Base-by-base conservation (phyloP, 2,888 invertebrate genomes). In the Dryocosmus kuriphilus region DNA sequence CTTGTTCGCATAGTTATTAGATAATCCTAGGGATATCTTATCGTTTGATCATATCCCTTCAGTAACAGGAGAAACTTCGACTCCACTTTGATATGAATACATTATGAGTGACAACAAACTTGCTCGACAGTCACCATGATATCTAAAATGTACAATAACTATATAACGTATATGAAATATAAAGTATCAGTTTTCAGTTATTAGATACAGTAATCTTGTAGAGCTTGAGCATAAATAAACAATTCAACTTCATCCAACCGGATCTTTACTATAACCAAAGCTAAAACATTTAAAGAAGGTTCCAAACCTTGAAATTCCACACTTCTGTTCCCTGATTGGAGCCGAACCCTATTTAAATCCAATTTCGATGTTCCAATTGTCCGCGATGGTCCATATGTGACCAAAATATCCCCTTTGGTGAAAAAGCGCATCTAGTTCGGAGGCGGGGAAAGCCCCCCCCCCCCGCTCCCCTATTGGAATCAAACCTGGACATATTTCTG, bases 401-500 rank as follows among this genome's bases (percentile, higher is more conserved):
- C 14, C 24, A 63, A 63, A n/a, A 63, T 19, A 32, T 32, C 19
- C 41, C 24, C 27, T 46, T n/a, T 27, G 1, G 67, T 51, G 27
- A 46, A 67, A 67, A 27, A 27, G 46, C 16, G 16, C 51, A 27
- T 67, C 46, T 46, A 67, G 8, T 24, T 19, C 24, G 9, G 19
- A 30, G 71, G 51, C 24, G 30, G 30, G 30, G 11, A 46, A 51
- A 51, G 30, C 27, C n/a, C 46, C n/a, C n/a, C n/a, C n/a, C n/a
- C n/a, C n/a, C n/a, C n/a, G n/a, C n/a, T n/a, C n/a, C n/a, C 32
- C 71, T 71, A 51, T 71, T 51, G 71, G 81, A 76, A 77, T 77
- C 80, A 81, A 81, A 81, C 75, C 82, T 81, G 81, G 75, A 82
- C 84, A 82, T 82, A 82, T 83, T 82, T 83, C 84, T 83, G 82